Evolutionary conservation across 2,888 invertebrate genomes (phyloP).

Genomic region (Heliconius ethilla): DNA sequence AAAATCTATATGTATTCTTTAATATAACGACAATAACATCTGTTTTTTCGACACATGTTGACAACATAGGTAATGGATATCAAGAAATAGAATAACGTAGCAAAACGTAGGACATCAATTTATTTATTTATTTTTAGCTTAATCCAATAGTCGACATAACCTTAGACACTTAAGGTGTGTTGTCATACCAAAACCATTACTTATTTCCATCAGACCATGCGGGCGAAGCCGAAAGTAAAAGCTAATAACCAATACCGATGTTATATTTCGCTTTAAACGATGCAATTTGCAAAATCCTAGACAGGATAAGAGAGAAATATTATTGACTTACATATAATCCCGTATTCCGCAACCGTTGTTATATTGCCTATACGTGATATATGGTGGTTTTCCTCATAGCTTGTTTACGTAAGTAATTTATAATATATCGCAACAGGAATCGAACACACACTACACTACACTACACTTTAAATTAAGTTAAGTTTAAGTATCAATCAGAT

Average conservation of each 20-base stretch:
- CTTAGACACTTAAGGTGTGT: too few species aligned
- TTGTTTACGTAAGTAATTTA: neutral
- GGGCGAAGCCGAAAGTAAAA: neutral
- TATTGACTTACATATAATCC: neutral
- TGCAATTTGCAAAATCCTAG: neutral
- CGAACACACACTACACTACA: too few species aligned
- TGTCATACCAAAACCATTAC: neutral
- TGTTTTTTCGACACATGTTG: too few species aligned
- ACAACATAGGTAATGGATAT: too few species aligned
- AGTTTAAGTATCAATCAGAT: too few species aligned
- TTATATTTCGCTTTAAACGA: neutral
- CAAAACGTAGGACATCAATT: too few species aligned
- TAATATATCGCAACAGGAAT: neutral
- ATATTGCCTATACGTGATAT: slow-evolving; percentile 1
- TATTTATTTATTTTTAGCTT: too few species aligned
- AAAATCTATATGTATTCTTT: neutral
- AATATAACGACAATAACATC: too few species aligned
- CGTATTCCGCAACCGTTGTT: neutral
- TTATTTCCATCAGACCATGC: neutral
- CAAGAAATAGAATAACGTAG: too few species aligned
- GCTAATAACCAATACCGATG: neutral
- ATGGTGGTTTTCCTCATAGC: neutral
- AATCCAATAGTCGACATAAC: too few species aligned
- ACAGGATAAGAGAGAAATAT: neutral
- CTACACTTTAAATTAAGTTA: too few species aligned